These are phyloP conservation scores for Hyposoter dolosus DNA, from an alignment of 2,888 invertebrate species.

Conservation along the genomic window DNA sequence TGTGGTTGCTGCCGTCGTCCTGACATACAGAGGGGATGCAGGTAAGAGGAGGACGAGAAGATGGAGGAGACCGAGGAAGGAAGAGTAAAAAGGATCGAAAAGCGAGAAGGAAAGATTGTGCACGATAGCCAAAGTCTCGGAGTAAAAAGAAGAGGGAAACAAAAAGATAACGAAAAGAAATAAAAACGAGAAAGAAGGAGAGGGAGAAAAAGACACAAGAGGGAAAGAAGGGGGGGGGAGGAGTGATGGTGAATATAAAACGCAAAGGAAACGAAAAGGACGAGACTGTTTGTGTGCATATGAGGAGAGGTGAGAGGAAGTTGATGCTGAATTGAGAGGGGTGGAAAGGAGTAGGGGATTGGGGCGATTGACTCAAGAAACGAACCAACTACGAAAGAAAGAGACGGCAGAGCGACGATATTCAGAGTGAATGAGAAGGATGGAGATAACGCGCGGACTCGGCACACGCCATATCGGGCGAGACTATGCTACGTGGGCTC, in stretches of 20 bases:
- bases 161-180: neutral
- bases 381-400: conserved; percentile 27
- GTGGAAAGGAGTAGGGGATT: conserved; percentile 62
- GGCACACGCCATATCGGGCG: conserved; percentile 84
- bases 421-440: conserved; percentile 58
- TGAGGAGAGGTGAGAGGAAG: conserved; percentile 62
- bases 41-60: conserved; percentile 19
- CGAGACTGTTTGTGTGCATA: conserved; percentile 29
- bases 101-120: neutral
- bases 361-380: conserved; percentile 69
- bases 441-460: conserved; percentile 75
- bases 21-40: conserved; percentile 43
- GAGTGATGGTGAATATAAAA: conserved; percentile 31
- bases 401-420: conserved; percentile 13
- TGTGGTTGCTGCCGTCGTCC: conserved; percentile 63
- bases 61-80: conserved; percentile 26
- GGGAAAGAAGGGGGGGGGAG: conserved; percentile 20
- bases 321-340: conserved; percentile 59
- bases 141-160: conserved; percentile 3
- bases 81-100: conserved; percentile 42
- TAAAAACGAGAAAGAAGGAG: conserved; percentile 24
- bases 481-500: conserved; percentile 83
- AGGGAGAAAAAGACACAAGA: conserved; percentile 19
- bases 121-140: neutral
- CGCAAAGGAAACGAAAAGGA: conserved; percentile 52